Percentiles rank a stretch among this genome's conserved stretches.
These are phyloP conservation scores for Trypoxylon attenuatum DNA, from an alignment of 2,888 invertebrate species.

Conservation along the genomic window DNA sequence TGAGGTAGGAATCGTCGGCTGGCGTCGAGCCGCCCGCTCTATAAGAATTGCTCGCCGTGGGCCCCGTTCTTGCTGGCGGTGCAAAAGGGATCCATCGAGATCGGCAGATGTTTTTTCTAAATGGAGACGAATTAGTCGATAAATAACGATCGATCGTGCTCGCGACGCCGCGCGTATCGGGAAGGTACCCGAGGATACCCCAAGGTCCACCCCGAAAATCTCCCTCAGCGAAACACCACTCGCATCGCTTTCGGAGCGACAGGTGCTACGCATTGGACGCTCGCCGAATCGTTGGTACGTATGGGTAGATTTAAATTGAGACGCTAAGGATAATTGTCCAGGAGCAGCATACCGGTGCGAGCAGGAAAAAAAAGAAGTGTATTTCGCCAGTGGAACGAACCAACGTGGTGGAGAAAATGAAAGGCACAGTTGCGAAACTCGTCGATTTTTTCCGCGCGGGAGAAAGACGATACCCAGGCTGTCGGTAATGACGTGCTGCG, in stretches of 20 bases:
- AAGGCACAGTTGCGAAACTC: not conserved
- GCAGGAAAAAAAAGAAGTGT: not conserved
- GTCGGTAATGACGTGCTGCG: not conserved
- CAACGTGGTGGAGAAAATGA: no score
- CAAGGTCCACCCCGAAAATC: not conserved
- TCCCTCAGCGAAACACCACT: not conserved
- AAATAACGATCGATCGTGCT: slow-evolving; percentile 64
- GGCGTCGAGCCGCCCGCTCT: slow-evolving; percentile 52
- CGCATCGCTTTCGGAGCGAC: no score
- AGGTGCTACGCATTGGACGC: not conserved
- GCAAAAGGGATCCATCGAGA: slow-evolving; percentile 45
- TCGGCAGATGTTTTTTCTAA: slow-evolving; percentile 68
- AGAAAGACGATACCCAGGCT: not conserved
- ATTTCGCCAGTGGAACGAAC: no score
- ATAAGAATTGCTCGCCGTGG: slow-evolving; percentile 61
- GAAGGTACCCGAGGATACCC: not conserved
- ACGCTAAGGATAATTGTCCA: not conserved
- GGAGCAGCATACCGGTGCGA: no score
- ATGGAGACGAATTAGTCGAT: slow-evolving; percentile 70
- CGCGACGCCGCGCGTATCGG: slow-evolving; percentile 21
- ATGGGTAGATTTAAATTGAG: not conserved
- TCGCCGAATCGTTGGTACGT: not conserved
- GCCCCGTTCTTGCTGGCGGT: slow-evolving; percentile 58
- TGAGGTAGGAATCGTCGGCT: slow-evolving; percentile 71
- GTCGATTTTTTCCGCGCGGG: not conserved